These are phyloP conservation scores for Argyrosomus regius DNA, from an alignment of 2,797 vertebrate genomes.

Conservation along the genomic window DNA sequence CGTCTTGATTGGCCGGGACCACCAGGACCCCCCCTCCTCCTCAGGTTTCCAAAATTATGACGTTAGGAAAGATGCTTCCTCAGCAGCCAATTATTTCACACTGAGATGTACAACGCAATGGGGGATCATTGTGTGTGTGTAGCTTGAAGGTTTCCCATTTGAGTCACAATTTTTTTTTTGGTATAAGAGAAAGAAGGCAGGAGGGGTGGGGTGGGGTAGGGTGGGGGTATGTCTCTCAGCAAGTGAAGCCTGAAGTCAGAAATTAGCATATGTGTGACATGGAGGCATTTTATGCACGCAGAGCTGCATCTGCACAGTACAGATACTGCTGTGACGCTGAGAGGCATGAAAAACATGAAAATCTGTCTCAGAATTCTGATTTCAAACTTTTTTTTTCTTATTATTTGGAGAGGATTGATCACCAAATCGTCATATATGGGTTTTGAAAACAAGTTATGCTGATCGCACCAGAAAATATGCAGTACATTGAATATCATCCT, in stretches of 20 bases:
- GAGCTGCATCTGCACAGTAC: constrained; percentile 28
- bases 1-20: constrained; percentile 66
- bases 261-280: constrained; percentile 31
- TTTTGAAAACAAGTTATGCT: not conserved
- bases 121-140: not conserved
- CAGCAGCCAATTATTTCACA: constrained; percentile 65
- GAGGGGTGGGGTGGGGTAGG: not conserved
- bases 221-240: not conserved
- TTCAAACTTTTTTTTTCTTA: not conserved
- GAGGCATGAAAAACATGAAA: not conserved
- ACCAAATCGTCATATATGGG: not conserved
- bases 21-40: constrained; percentile 10
- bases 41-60: constrained; percentile 52
- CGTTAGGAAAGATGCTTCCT: constrained; percentile 51
- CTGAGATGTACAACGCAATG: constrained; percentile 20
- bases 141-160: constrained; percentile 5
- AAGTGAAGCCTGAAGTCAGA: not conserved
- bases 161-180: constrained; percentile 3
- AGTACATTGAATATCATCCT: not conserved
- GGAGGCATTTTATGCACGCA: constrained; percentile 10
- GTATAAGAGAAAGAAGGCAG: too few species aligned
- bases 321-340: not conserved
- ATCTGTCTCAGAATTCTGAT: not conserved
- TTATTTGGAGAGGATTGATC: not conserved
- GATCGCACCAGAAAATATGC: not conserved